A percentile compares a stretch with the other conserved stretches of the same genome.
Conservation (phyloP, 1,140 invertebrate genomes). For the Zaprionus camerounensis region DNA sequence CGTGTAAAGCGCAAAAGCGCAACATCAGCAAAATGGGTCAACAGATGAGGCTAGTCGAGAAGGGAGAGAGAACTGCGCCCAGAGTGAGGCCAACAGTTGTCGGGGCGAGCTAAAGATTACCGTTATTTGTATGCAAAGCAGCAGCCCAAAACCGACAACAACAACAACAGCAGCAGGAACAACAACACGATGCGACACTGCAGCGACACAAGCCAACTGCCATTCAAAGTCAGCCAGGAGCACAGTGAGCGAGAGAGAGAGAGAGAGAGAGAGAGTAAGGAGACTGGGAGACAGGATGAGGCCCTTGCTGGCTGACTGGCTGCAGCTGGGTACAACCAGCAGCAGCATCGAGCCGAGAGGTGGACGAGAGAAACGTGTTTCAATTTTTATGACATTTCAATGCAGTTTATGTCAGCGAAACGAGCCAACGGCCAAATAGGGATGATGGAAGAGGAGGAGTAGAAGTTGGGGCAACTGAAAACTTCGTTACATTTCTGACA, state of each 20-base stretch:
- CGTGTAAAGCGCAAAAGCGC: conserved; percentile 71
- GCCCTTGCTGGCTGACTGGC: not conserved
- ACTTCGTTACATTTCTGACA: conserved; percentile 72
- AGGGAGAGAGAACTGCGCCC: not conserved
- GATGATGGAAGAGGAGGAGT: not conserved
- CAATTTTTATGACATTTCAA: conserved; percentile 79
- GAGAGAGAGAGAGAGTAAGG: not conserved
- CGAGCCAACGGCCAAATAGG: conserved; percentile 43
- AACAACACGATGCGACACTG: conserved; percentile 44
- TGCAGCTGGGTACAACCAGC: conserved; percentile 21
- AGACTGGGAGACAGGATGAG: not conserved
- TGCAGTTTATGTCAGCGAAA: conserved; percentile 76
- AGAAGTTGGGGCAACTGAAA: conserved; percentile 13
- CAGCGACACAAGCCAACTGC: conserved; percentile 42
- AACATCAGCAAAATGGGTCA: conserved; percentile 65
- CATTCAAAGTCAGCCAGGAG: conserved; percentile 50
- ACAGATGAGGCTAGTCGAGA: conserved; percentile 9
- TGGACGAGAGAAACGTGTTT: conserved; percentile 61
- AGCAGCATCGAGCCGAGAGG: conserved; percentile 29
- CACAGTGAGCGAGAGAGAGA: not conserved
- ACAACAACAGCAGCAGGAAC: conserved; percentile 28
- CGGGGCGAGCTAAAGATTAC: conserved; percentile 60
- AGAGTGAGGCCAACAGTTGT: conserved; percentile 28
- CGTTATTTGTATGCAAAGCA: conserved; percentile 79
- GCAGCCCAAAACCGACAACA: conserved; percentile 49